Percentiles rank a stretch among this genome's conserved stretches.
These are phyloP conservation scores for Sander lucioperca DNA, from an alignment of 2,113 vertebrate genomes.

Conservation along the genomic window DNA sequence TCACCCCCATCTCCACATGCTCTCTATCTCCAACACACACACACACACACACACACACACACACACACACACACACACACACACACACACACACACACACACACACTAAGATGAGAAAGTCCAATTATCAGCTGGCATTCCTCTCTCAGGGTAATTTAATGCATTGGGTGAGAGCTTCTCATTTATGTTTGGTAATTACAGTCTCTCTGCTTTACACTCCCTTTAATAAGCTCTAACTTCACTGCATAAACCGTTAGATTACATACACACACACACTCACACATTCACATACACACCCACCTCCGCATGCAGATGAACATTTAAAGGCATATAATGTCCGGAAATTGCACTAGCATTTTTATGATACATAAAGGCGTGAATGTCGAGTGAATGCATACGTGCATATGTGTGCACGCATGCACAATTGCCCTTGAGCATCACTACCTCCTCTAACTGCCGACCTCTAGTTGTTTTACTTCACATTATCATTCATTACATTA, in stretches of 20 bases:
- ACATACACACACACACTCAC: conserved; percentile 46
- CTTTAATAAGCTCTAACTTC: conserved; percentile 83
- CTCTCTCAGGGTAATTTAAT: conserved; percentile 83
- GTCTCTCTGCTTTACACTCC: conserved; percentile 81
- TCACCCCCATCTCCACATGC: conserved; percentile 24
- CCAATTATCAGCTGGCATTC: conserved; percentile 82
- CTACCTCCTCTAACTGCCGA: conserved; percentile 36
- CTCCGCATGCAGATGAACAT: conserved; percentile 59
- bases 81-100: conserved; percentile 24
- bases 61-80: neutral
- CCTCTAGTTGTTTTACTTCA: conserved; percentile 28
- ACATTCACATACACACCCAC: conserved; percentile 28
- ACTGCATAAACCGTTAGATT: conserved; percentile 79
- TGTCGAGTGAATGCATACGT: conserved; percentile 11
- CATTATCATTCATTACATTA: conserved; percentile 76
- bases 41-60: neutral
- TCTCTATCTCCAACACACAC: neutral
- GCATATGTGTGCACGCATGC: neutral
- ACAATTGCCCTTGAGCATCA: neutral
- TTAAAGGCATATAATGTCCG: conserved; percentile 55
- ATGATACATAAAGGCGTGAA: conserved; percentile 25
- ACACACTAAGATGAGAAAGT: conserved; percentile 73
- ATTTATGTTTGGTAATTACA: conserved; percentile 85
- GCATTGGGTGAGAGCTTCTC: conserved; percentile 82
- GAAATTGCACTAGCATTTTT: conserved; percentile 38